Evolutionary conservation across 2,797 vertebrate genomes (phyloP).

Genomic region (Emys orbicularis): DNA sequence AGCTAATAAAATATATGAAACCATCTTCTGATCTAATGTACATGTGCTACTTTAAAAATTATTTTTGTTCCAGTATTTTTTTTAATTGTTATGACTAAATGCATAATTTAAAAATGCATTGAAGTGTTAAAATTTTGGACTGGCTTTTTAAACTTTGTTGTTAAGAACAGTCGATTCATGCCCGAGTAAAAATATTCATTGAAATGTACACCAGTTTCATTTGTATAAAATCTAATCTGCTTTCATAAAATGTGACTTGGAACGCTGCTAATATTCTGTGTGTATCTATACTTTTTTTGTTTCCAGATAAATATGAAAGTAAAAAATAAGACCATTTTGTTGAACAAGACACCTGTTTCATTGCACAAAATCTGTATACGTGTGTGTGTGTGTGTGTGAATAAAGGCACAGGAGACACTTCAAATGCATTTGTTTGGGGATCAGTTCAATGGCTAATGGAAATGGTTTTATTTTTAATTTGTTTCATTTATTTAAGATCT

Average conservation of each 20-base stretch:
- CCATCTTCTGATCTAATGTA: conserved; percentile 77
- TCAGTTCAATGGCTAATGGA: background rate
- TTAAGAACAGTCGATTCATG: conserved; percentile 6
- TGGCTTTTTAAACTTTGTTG: conserved; percentile 44
- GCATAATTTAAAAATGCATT: conserved; percentile 54
- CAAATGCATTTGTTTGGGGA: background rate
- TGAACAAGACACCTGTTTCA: conserved; percentile 1
- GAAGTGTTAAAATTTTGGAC: conserved; percentile 42
- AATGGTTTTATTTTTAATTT: background rate
- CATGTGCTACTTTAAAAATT: conserved; percentile 69
- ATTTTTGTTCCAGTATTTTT: conserved; percentile 46
- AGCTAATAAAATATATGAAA: conserved; percentile 86
- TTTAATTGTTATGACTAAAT: conserved; percentile 25
- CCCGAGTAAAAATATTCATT: conserved; percentile 50
- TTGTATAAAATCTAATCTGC: conserved; percentile 60
- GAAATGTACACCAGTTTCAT: conserved; percentile 56
- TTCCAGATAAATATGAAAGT: background rate
- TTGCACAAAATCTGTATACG: background rate
- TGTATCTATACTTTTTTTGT: conserved; percentile 14
- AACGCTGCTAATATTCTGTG: conserved; percentile 56
- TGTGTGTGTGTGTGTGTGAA: background rate
- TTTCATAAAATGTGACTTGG: conserved; percentile 54
- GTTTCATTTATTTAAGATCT: background rate
- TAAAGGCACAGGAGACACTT: background rate
- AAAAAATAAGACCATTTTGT: conserved; percentile 22